phyloP scores from a whole-genome alignment of 1,140 invertebrate species.

The Triops longicaudatus region DNA sequence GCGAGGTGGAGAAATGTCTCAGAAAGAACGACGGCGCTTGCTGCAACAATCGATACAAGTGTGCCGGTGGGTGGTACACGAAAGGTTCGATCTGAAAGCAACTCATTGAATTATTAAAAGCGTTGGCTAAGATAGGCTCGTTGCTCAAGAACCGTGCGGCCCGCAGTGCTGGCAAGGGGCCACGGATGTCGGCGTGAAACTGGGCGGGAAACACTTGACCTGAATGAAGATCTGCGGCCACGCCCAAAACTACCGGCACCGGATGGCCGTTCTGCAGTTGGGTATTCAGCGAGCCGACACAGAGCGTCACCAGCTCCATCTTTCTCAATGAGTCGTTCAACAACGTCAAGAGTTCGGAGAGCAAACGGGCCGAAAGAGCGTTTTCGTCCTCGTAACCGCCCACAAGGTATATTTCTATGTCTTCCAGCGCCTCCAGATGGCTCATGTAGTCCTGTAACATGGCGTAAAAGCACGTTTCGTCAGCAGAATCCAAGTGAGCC shows the following conservation, averaged over 20 bases:
- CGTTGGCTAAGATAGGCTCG: neutral
- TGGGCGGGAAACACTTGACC: conserved; percentile 30
- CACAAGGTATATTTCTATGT: conserved; percentile 31
- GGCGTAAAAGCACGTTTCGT: conserved; percentile 29
- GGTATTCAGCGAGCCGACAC: conserved; percentile 31
- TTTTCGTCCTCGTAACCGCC: conserved; percentile 31
- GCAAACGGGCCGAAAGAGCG: conserved; percentile 29
- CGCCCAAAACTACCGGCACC: conserved; percentile 31
- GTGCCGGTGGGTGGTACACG: conserved; percentile 27
- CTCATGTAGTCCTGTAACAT: conserved; percentile 27
- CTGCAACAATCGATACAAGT: conserved; percentile 28
- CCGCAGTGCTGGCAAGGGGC: conserved; percentile 29
- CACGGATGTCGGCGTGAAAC: conserved; percentile 29
- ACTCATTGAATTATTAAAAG: conserved; percentile 10
- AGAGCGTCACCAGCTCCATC: conserved; percentile 29
- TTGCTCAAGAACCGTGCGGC: conserved; percentile 31
- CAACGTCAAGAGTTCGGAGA: conserved; percentile 30
- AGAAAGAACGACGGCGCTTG: conserved; percentile 30
- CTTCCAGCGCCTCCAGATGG: conserved; percentile 20
- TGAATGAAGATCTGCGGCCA: conserved; percentile 26
- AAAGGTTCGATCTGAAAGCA: conserved; percentile 30
- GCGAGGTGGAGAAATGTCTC: conserved; percentile 34
- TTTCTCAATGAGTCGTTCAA: conserved; percentile 26
- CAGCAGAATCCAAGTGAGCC: conserved; percentile 33
- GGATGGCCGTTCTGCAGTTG: conserved; percentile 19